Base-by-base conservation (phyloP, 1,140 invertebrate species). In the Coelopa frigida region DNA sequence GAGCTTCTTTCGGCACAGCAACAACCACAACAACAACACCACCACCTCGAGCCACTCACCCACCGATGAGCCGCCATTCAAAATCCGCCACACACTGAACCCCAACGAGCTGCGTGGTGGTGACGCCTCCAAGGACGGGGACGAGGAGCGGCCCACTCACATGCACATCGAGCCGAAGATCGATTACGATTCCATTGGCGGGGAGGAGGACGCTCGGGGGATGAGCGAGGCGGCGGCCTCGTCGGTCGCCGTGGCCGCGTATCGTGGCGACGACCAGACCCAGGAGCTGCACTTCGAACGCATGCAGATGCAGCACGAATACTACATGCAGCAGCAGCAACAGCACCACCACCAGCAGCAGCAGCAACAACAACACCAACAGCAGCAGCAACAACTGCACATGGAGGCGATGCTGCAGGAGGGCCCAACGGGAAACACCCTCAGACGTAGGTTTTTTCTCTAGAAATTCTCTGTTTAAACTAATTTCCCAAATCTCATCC, bases 321-420 rank as follows among this genome's bases (percentile, higher is more conserved):
- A 32, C n/a, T 27, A 37, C 57, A 63, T 31, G 60, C 60, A 63
- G 37, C 60, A 63, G 44, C 60, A 62, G 29, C 59, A 61, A 23
- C 59, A 61, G 12, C 59, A 59, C 32, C 54, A 61, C 24, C 56
- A 63, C 31, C 46, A 64, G 42, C 60, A 63, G 17, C 60, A 63
- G 29, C 49, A 50, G 18, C 61, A 64, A 44, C 61, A 62, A 29
- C 59, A 61, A 17, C 48, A 61, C 48, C 21, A 54, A 56, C 11
- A 58, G 51, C 43, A 53, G 53, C 60, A 56, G 24, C 58, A 54
- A 1, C 58, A 60, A 33, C 54, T 54, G 20, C 53, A 33, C 38
- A 38, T 49, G 26, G 47, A 49, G 18, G 35, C 47, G 4, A 10
- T 49, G 35, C 31, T 49, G 47, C 47, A 49, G 26, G 47, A 49